Evolutionary conservation across 2,113 vertebrate genomes (phyloP).

Genomic region (Dascyllus trimaculatus): DNA sequence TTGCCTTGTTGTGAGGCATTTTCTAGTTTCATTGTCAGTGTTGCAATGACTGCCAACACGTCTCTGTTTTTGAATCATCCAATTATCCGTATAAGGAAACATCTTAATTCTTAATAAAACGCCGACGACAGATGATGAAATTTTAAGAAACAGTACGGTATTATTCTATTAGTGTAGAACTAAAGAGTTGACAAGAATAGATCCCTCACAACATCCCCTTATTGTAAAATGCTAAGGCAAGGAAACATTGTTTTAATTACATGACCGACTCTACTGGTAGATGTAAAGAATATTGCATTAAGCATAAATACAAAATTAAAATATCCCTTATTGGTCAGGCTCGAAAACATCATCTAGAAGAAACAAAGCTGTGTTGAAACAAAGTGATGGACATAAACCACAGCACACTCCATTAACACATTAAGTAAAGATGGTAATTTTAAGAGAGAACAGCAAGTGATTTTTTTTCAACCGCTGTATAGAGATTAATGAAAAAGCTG

Average conservation of each 20-base stretch:
- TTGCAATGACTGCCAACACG: no score
- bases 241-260: not conserved
- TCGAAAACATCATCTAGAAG: not conserved
- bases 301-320: not conserved
- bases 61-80: no score
- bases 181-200: not conserved
- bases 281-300: not conserved
- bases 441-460: constrained; percentile 27
- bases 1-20: no score
- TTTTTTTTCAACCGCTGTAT: constrained; percentile 24
- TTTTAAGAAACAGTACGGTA: no score
- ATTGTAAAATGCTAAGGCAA: not conserved
- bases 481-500: constrained; percentile 61
- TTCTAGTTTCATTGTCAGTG: no score
- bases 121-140: no score
- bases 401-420: constrained; percentile 45
- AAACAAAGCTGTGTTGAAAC: constrained; percentile 8
- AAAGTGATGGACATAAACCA: constrained; percentile 42
- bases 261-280: not conserved
- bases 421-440: constrained; percentile 5
- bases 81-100: no score
- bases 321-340: not conserved
- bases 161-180: not conserved
- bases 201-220: not conserved
- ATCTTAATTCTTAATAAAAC: no score